Evolutionary conservation across 1,140 invertebrate species (phyloP).

Genomic region (Paraescarpia echinospica): DNA sequence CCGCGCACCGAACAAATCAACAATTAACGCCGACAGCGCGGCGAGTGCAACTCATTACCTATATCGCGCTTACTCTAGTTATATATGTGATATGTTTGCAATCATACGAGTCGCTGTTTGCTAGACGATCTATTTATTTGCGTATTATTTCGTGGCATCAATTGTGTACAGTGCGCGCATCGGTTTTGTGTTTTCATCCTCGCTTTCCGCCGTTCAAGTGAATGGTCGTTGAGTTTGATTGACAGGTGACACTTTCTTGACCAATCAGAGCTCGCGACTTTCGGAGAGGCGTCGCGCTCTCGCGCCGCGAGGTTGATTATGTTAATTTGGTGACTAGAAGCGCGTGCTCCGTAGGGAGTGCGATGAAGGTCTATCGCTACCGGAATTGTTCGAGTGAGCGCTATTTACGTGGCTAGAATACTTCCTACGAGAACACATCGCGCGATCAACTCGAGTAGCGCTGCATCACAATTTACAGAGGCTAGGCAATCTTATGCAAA

Average conservation of each 20-base stretch:
- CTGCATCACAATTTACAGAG: slow-evolving; percentile 11
- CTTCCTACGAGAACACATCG: slow-evolving; percentile 1
- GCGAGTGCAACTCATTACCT: not conserved
- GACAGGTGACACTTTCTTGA: slow-evolving; percentile 13
- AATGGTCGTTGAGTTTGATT: slow-evolving; percentile 4
- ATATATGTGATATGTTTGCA: not conserved
- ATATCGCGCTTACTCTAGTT: not conserved
- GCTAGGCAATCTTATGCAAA: not conserved
- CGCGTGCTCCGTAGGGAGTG: slow-evolving; percentile 11
- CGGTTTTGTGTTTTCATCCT: slow-evolving; percentile 21
- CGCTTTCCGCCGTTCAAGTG: slow-evolving; percentile 10
- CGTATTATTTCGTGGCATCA: slow-evolving; percentile 10
- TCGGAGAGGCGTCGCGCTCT: slow-evolving; percentile 18
- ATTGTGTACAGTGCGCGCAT: slow-evolving; percentile 8
- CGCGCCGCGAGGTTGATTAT: slow-evolving; percentile 13
- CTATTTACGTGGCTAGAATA: slow-evolving; percentile 6
- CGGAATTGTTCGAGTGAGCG: slow-evolving; percentile 3
- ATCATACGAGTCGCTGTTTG: not conserved
- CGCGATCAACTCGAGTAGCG: not conserved
- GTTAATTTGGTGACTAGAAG: slow-evolving; percentile 14
- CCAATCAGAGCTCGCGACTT: slow-evolving; percentile 10
- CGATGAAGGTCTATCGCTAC: not conserved
- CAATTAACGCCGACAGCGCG: not conserved
- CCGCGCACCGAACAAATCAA: not conserved
- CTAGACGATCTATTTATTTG: slow-evolving; percentile 9